Conservation (phyloP, 1,140 invertebrate species). For the Bombus balteatus region DNA sequence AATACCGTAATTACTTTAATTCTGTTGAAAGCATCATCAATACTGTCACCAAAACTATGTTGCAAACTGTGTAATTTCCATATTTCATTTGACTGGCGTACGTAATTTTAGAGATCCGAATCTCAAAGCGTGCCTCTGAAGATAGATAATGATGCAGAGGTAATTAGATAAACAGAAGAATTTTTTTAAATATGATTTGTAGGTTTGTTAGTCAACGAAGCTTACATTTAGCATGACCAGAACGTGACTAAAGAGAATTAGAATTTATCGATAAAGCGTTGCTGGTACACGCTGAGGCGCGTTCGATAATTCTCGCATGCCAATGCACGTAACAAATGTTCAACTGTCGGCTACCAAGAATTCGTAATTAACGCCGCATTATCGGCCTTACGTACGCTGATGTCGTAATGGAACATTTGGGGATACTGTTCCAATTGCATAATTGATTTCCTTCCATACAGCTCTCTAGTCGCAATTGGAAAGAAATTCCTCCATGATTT, state of each 20-base stretch:
- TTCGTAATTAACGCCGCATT: slow-evolving; percentile 44
- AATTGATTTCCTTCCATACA: background rate
- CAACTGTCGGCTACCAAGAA: slow-evolving; percentile 17
- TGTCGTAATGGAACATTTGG: slow-evolving; percentile 36
- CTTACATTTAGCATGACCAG: too few relatives aligned
- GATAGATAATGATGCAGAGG: background rate
- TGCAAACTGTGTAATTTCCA: background rate
- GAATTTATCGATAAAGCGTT: slow-evolving; percentile 42
- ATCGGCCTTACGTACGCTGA: slow-evolving; percentile 15
- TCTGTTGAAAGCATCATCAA: too few relatives aligned
- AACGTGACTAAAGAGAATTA: slow-evolving; percentile 18
- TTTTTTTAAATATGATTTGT: background rate
- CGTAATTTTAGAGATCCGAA: background rate
- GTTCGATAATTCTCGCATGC: slow-evolving; percentile 45
- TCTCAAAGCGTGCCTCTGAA: background rate
- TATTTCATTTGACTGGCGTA: background rate
- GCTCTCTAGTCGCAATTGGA: background rate
- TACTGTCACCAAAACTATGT: too few relatives aligned
- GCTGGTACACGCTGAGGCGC: background rate
- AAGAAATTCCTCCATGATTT: background rate
- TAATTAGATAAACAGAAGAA: too few relatives aligned
- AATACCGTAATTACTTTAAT: too few relatives aligned
- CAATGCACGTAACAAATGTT: slow-evolving; percentile 32
- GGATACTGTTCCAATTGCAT: background rate
- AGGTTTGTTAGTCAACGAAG: background rate